Percentiles rank a stretch among this genome's conserved stretches.
Evolutionary conservation across 2,113 vertebrate genomes (phyloP).

Genomic region (zebrafish (Danio rerio)): GRCz12tu NC_133180.1:42652001-42652500

Average conservation of each 20-base stretch:
- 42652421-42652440: conserved; percentile 60
- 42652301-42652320: conserved; percentile 31
- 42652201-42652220: conserved; percentile 52
- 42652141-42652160: conserved; percentile 72
- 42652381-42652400: conserved; percentile 38
- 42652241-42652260: conserved; percentile 56
- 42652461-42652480: conserved; percentile 53
- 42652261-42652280: conserved; percentile 60
- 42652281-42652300: background rate
- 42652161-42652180: background rate
- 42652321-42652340: conserved; percentile 48
- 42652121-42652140: conserved; percentile 73
- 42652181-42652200: conserved; percentile 57
- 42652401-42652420: conserved; percentile 46
- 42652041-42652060: background rate
- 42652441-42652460: conserved; percentile 70
- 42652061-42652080: conserved; percentile 77
- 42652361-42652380: conserved; percentile 57
- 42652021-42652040: background rate
- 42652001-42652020: background rate
- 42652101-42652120: conserved; percentile 52
- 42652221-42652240: conserved; percentile 57
- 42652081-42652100: conserved; percentile 69
- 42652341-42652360: background rate
- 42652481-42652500: conserved; percentile 61